These are phyloP conservation scores for Loriculus beryllinus DNA, from an alignment of 2,797 vertebrate genomes.

Conservation along the genomic window DNA sequence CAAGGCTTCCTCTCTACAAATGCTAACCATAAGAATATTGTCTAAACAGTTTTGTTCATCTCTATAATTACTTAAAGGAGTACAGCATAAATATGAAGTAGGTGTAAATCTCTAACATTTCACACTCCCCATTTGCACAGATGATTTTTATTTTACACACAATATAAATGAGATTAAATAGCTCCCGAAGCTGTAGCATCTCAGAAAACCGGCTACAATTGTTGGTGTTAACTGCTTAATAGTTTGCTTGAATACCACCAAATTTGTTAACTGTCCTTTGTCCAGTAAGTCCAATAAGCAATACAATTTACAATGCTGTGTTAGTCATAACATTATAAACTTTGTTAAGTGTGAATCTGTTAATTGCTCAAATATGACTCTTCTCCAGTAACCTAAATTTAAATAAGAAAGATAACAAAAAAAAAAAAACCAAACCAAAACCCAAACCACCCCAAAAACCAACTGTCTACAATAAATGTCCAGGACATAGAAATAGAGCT, in stretches of 20 bases:
- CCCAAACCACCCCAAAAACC: not conserved
- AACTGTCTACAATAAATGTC: not conserved
- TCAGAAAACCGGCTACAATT: not conserved
- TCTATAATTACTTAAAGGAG: conserved; percentile 44
- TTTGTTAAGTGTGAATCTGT: not conserved
- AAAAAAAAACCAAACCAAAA: too few relatives aligned
- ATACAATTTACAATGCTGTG: not conserved
- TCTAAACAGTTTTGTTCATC: not conserved
- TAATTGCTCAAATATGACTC: not conserved
- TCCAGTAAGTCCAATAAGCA: not conserved
- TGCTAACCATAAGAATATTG: conserved; percentile 18
- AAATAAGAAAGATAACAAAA: not conserved
- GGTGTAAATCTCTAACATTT: conserved; percentile 49
- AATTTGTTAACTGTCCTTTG: not conserved
- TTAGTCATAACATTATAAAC: not conserved
- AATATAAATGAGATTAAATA: not conserved
- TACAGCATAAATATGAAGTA: not conserved
- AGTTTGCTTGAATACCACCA: not conserved
- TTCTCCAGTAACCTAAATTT: not conserved
- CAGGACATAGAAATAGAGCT: conserved; percentile 11
- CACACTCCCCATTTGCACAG: not conserved
- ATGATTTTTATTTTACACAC: conserved; percentile 35
- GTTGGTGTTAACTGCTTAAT: not conserved
- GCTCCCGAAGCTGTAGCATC: not conserved
- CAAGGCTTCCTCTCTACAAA: not conserved